Conservation (phyloP, 2,888 invertebrate genomes). For the Antheraea assamensis region DNA sequence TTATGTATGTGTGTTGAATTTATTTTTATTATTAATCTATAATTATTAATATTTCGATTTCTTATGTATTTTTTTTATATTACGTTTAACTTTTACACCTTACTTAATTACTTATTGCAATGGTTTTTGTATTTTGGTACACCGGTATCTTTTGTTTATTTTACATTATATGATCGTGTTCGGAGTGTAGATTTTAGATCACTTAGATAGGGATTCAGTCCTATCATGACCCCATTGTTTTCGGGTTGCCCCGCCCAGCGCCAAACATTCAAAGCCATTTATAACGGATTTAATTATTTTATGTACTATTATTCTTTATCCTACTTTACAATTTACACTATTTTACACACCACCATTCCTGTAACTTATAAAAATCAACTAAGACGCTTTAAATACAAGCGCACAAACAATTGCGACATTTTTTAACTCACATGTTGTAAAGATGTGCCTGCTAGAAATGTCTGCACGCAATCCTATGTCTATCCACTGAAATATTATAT, state of each 20-base stretch:
- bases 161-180: conserved; percentile 35
- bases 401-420: conserved; percentile 51
- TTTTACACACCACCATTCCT: conserved; percentile 54
- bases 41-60: conserved; percentile 22
- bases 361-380: conserved; percentile 33
- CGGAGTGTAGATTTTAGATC: conserved; percentile 70
- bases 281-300: conserved; percentile 47
- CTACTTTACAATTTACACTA: conserved; percentile 69
- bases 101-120: conserved; percentile 22
- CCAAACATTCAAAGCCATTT: conserved; percentile 68
- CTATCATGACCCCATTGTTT: conserved; percentile 53
- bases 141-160: conserved; percentile 16
- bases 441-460: conserved; percentile 77
- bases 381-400: conserved; percentile 62
- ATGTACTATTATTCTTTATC: conserved; percentile 59
- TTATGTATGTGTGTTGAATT: conserved; percentile 23
- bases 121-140: conserved; percentile 19
- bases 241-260: conserved; percentile 79
- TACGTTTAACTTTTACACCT: conserved; percentile 6
- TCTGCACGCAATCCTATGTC: conserved; percentile 78
- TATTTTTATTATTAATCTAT: conserved; percentile 23
- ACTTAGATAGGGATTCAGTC: conserved; percentile 67
- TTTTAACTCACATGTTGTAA: conserved; percentile 55
- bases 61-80: conserved; percentile 16
- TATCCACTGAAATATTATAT: conserved; percentile 79